Base-by-base conservation (phyloP, 2,797 vertebrate genomes). In the Acrocephalus scirpaceus region DNA sequence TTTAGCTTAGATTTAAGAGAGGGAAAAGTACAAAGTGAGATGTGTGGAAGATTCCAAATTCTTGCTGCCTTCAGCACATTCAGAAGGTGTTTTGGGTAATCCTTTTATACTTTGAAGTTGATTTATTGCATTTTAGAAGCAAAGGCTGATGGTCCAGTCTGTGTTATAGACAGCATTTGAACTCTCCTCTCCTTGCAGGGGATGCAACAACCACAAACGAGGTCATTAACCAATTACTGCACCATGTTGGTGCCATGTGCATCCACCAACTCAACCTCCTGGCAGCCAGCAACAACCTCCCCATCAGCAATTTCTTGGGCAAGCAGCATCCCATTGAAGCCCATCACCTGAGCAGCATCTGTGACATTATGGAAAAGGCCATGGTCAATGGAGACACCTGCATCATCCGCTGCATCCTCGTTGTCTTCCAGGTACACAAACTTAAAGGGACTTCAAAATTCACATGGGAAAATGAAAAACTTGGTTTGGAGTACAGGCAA, bases 341-440 rank as follows among this genome's bases (percentile, higher is more conserved):
- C 5, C 98, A 99, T 92, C 99, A 99, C 95, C 99, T 99, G 58
- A 99, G 98, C 98, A 99, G 99, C 93, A 99, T 99, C 96, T 99
- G 99, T 95, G 99, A 99, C 97, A 99, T 99, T 73, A 99, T 99
- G 99, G 99, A 99, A 95, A 99, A 99, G 96, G 99, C 99, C 88
- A 99, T 99, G 99, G 99, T 99, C 81, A 99, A 99, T 42, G 98
- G 99, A 38, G 99, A 99, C 78, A 99, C 98, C 30, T 99, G 99
- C 96, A 99, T 99, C 90, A 99, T 99, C 94, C 99, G 99, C 97
- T 99, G 99, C 97, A 99, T 99, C 96, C 98, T 99, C 66, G 99
- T 99, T 47, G 99, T 99, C 93, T 99, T 99, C 97, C 99, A 99
- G 99, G 99, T 99, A 92, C 44, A 40, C 6, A 9, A 15, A 29